These are phyloP conservation scores for Sminthurinus signatus DNA, from an alignment of 1,140 invertebrate species.

Conservation along the genomic window DNA sequence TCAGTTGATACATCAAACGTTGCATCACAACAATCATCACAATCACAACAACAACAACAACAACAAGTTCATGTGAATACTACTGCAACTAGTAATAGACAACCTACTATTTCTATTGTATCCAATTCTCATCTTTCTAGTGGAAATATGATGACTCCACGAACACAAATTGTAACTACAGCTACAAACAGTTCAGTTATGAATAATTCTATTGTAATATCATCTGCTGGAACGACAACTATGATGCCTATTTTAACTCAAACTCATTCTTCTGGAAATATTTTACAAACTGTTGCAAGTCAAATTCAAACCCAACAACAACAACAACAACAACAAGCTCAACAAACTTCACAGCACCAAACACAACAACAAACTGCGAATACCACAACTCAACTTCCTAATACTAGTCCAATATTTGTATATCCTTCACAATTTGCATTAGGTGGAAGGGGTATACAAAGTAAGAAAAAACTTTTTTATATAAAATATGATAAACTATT, in stretches of 20 bases:
- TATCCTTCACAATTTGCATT: conserved; percentile 31
- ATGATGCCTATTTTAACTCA: not conserved
- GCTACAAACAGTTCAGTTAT: not conserved
- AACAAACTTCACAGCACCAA: conserved; percentile 11
- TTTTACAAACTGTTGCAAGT: not conserved
- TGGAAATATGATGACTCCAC: too few species aligned
- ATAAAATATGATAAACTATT: not conserved
- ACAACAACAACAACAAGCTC: not conserved
- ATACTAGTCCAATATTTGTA: conserved; percentile 33
- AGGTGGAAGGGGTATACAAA: conserved; percentile 31
- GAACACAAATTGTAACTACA: not conserved
- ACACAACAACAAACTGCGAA: conserved; percentile 18
- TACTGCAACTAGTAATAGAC: not conserved
- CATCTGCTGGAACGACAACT: not conserved
- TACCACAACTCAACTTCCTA: not conserved
- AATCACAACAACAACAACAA: conserved; percentile 5
- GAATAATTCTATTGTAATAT: not conserved
- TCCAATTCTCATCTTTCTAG: too few species aligned
- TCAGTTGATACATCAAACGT: not conserved
- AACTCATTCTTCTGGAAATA: not conserved
- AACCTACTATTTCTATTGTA: not conserved
- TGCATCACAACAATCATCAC: not conserved
- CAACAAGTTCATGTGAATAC: conserved; percentile 9
- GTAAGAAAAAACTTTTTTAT: conserved; percentile 12
- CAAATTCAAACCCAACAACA: not conserved